Conservation (phyloP, 2,113 vertebrate species). For the Hystrix cristata region DNA sequence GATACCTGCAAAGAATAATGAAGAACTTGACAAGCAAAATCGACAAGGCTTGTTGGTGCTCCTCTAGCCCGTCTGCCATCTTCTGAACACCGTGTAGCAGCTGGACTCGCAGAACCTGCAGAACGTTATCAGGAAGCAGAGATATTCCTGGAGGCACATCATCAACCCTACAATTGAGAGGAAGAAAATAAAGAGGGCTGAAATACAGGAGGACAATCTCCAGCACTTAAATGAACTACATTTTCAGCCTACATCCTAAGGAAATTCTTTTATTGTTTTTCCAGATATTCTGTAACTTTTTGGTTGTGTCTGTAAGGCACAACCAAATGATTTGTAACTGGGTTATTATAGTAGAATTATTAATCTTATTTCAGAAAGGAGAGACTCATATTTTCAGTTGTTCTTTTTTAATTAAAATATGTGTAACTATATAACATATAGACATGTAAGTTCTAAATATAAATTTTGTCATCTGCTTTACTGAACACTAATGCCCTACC, state of each 20-base stretch:
- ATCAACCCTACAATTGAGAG: constrained; percentile 91
- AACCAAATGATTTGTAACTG: not conserved
- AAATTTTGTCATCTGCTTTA: constrained; percentile 35
- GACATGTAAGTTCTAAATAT: not conserved
- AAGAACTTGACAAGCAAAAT: constrained; percentile 98
- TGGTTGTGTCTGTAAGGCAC: not conserved
- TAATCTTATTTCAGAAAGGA: constrained; percentile 30
- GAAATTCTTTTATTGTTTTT: constrained; percentile 27
- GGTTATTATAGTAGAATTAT: not conserved
- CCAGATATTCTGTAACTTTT: constrained; percentile 4
- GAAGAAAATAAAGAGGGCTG: constrained; percentile 7
- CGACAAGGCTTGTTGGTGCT: constrained; percentile 95
- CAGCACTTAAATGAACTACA: constrained; percentile 24
- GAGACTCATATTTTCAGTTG: not conserved
- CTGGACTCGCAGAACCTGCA: constrained; percentile 97
- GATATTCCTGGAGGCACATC: constrained; percentile 96
- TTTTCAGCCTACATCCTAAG: constrained; percentile 53
- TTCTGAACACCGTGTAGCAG: constrained; percentile 98
- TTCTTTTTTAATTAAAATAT: constrained; percentile 47
- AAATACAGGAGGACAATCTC: constrained; percentile 30
- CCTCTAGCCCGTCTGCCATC: constrained; percentile 95
- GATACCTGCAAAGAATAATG: constrained; percentile 97
- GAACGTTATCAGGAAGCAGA: constrained; percentile 97
- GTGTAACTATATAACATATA: not conserved
- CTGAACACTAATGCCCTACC: not conserved